Base-by-base conservation (phyloP, 2,797 vertebrate genomes). In the Spinibarbus caldwelli region DNA sequence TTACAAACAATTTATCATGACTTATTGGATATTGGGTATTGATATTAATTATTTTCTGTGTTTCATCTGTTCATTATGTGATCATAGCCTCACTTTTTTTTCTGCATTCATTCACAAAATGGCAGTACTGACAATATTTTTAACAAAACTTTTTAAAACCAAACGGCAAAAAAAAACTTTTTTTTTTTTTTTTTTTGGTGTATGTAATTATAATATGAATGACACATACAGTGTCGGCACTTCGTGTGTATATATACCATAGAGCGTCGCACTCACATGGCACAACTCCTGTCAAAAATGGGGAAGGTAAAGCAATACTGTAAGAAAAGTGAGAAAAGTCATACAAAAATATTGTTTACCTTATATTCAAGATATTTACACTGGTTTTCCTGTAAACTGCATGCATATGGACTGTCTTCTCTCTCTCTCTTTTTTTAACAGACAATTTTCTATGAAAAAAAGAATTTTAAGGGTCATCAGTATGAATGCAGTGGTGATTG, bases 381-480 rank as follows among this genome's bases (percentile, higher is more conserved):
- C 6, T 83, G 70, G 41, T 62, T 75, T 66, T 62, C 29, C 31
- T 54, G n/a, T 59, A 38, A 79, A 47, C n/a, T 66, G 2, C 17
- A 64, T 31, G 9, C 9, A 78, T 29, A 41, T 59, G 52, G 23
- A 59, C 14, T 31, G 14, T 6, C 2, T 45, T 62, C 2, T 19
- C 11, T 80, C 19, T 54, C 10, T 70, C 17, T 45, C 43, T 17
- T 67, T 85, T 34, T 36, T 26, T 23, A 70, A 31, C 82, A 91
- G 91, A 90, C 90, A 0, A 88, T 88, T 72, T 90, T 91, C 79
- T 91, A 91, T 70, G 88, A 91, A 87, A 80, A 88, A 34, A 90
- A 82, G 38, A 59, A 89, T 71, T 91, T 91, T 38, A 73, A 81
- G 5, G 90, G 90, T 34, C 62, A 73, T 76, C 71, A 83, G 76